Evolutionary conservation across 1,140 invertebrate genomes (phyloP).

Genomic region (Lordiphosa mommai): DNA sequence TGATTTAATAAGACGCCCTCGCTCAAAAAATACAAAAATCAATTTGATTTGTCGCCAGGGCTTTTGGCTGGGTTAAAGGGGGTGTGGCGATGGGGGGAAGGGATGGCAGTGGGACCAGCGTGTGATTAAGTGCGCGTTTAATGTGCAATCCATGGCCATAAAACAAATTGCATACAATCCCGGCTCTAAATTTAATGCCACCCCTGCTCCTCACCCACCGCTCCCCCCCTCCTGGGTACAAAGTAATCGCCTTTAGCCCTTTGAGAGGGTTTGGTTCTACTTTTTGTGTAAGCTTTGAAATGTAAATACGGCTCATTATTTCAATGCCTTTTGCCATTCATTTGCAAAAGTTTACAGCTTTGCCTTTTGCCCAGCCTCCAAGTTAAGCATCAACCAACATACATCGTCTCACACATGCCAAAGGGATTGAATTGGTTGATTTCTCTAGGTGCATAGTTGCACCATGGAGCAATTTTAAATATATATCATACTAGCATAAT

Average conservation of each 20-base stretch:
- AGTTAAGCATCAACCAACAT: background rate
- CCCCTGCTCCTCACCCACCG: background rate
- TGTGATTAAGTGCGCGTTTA: slow-evolving; percentile 75
- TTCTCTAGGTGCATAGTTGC: too few relatives aligned
- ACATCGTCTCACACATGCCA: too few relatives aligned
- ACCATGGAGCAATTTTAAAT: too few relatives aligned
- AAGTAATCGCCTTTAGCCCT: slow-evolving; percentile 2
- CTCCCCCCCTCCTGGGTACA: background rate
- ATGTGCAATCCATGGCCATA: slow-evolving; percentile 67
- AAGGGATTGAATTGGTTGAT: too few relatives aligned
- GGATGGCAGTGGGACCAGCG: slow-evolving; percentile 28
- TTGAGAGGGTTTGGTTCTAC: slow-evolving; percentile 7
- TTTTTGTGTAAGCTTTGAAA: slow-evolving; percentile 57
- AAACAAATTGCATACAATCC: slow-evolving; percentile 74
- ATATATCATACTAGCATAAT: too few relatives aligned
- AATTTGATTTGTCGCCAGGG: slow-evolving; percentile 73
- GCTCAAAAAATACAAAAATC: slow-evolving; percentile 46
- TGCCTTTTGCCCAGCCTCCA: background rate
- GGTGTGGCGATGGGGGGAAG: background rate
- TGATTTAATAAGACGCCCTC: slow-evolving; percentile 73
- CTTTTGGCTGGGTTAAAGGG: background rate
- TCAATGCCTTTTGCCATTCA: slow-evolving; percentile 64
- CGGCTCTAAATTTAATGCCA: slow-evolving; percentile 30
- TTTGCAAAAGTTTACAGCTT: slow-evolving; percentile 57
- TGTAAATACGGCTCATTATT: slow-evolving; percentile 78